These are phyloP conservation scores for Philopotamus ludificatus DNA, from an alignment of 1,140 invertebrate species.

Conservation along the genomic window DNA sequence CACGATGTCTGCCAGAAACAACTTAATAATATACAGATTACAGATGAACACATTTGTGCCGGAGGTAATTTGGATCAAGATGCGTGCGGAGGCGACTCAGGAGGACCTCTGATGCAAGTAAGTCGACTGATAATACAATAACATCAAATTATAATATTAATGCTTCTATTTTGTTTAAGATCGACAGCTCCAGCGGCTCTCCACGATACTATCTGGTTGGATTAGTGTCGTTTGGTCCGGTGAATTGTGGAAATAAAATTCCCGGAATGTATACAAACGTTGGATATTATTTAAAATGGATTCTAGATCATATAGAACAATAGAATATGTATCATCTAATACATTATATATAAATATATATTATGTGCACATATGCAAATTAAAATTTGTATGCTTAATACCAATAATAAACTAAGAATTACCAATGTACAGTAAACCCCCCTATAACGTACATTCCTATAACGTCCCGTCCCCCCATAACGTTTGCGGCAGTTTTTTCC, in stretches of 20 bases:
- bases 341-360: no score
- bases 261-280: conserved; percentile 71
- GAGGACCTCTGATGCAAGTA: conserved; percentile 60
- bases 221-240: conserved; percentile 70
- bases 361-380: no score
- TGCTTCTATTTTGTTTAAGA: conserved; percentile 42
- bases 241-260: conserved; percentile 62
- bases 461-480: no score
- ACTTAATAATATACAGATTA: conserved; percentile 43
- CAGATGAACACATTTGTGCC: conserved; percentile 57
- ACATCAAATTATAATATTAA: neutral
- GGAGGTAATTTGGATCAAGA: conserved; percentile 60
- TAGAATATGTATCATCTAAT: no score
- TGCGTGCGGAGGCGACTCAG: conserved; percentile 64
- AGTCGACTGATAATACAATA: conserved; percentile 5
- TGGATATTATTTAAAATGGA: conserved; percentile 64
- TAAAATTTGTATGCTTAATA: no score
- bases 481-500: no score
- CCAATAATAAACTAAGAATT: no score
- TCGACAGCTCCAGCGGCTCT: conserved; percentile 48
- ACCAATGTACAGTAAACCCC: no score
- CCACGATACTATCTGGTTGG: conserved; percentile 58
- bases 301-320: conserved; percentile 49
- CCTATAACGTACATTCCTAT: no score
- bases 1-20: conserved; percentile 43